phyloP scores from a whole-genome alignment of 2,888 invertebrate genomes.

The Smittia aterrima region DNA sequence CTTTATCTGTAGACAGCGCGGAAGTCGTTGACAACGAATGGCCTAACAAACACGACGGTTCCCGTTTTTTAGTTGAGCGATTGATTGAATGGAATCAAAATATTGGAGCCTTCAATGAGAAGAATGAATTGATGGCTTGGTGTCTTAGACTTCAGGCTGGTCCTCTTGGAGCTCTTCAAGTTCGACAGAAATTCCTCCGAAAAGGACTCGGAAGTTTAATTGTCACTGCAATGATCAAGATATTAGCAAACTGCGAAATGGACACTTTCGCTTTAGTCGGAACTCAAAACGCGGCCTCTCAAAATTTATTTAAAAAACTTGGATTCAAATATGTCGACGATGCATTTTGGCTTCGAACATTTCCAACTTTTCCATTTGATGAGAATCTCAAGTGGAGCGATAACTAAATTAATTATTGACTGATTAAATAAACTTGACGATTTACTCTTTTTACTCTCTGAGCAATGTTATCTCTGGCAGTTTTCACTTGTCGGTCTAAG shows the following conservation, averaged over 20 bases:
- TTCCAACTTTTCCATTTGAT: slow-evolving; percentile 1
- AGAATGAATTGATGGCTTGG: slow-evolving; percentile 50
- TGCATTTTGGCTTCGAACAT: slow-evolving; percentile 29
- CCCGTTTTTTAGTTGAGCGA: slow-evolving; percentile 47
- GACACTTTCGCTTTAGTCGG: slow-evolving; percentile 48
- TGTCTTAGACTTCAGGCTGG: slow-evolving; percentile 47
- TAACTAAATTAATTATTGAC: background rate
- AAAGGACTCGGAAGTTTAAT: slow-evolving; percentile 47
- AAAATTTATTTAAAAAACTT: slow-evolving; percentile 46
- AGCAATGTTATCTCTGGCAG: background rate
- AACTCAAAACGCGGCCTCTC: slow-evolving; percentile 45
- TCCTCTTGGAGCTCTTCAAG: slow-evolving; percentile 48
- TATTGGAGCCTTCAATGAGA: slow-evolving; percentile 48
- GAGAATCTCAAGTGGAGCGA: background rate
- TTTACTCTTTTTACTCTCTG: background rate
- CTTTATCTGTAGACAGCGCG: slow-evolving; percentile 47
- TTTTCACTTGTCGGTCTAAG: background rate
- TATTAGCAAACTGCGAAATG: slow-evolving; percentile 46
- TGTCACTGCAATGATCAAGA: slow-evolving; percentile 45
- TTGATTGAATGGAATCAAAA: slow-evolving; percentile 48
- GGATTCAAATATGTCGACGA: slow-evolving; percentile 47
- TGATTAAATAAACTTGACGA: background rate
- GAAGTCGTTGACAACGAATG: slow-evolving; percentile 47
- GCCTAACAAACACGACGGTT: slow-evolving; percentile 49
- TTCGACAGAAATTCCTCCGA: slow-evolving; percentile 46